phyloP scores from a whole-genome alignment of 2,888 invertebrate genomes.

The Fabriciana adippe region DNA sequence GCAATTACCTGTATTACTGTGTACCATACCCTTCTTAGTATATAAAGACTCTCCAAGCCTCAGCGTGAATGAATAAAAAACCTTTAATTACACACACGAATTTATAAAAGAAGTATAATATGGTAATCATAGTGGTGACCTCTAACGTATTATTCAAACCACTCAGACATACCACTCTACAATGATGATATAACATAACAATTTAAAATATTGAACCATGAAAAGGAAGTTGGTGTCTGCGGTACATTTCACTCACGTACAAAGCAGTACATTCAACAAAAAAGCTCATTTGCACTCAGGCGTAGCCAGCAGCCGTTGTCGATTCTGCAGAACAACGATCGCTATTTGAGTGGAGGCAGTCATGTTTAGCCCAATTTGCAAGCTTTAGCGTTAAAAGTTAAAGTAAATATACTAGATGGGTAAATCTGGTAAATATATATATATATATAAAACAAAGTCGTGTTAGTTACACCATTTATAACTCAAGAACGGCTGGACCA shows the following conservation, averaged over 20 bases:
- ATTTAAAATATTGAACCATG: background rate
- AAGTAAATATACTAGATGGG: slow-evolving; percentile 18
- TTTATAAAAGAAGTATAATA: too few species aligned
- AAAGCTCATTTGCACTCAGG: slow-evolving; percentile 72
- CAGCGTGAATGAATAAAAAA: too few species aligned
- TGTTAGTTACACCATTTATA: too few species aligned
- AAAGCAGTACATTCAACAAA: slow-evolving; percentile 53
- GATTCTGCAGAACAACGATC: slow-evolving; percentile 66
- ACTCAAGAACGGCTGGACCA: too few species aligned
- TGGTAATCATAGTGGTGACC: too few species aligned
- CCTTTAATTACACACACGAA: too few species aligned
- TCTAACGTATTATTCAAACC: too few species aligned
- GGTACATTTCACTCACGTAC: slow-evolving; percentile 18
- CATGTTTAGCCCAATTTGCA: slow-evolving; percentile 38
- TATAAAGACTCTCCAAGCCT: too few species aligned
- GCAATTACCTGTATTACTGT: too few species aligned
- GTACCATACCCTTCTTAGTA: too few species aligned
- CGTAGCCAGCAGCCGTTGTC: slow-evolving; percentile 65
- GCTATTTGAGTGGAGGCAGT: slow-evolving; percentile 52
- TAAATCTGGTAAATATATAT: too few species aligned
- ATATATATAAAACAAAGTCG: too few species aligned
- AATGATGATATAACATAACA: background rate
- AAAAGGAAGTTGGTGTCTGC: background rate
- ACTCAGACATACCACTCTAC: background rate
- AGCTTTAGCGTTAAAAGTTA: slow-evolving; percentile 36